Evolutionary conservation across 2,797 vertebrate species (phyloP), one percentile per base, ranked within the genome.

Genomic region (Eleutherodactylus coqui): DNA sequence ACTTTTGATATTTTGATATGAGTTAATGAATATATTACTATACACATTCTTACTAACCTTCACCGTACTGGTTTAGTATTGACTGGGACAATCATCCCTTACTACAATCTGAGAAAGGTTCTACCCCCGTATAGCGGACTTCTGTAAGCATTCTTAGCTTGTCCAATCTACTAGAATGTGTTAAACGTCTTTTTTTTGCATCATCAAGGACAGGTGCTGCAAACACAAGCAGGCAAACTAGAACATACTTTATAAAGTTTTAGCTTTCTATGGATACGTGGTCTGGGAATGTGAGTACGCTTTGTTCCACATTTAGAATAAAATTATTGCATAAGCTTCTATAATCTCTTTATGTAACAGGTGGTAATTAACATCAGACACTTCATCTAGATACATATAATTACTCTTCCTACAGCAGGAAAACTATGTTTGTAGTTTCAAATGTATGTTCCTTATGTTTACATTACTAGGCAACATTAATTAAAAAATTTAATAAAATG

Each of bases 401-500:
- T 85, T 77, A 72, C 60, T 45, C 75, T 87, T 75, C 53, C 43
- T 41, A 41, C 24, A 73, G 55, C 69, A 87, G 45, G 47, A 36
- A 84, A 80, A 73, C 36, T 64, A 73, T n/a, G 43, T 36, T 69
- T 64, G 45, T 45, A 80, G n/a, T 64, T 27, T 45, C 38, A 78
- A 60, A 53, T 79, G 51, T 73, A 69, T 84, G 36, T 36, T 32
- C 19, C 55, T 75, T 58, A 55, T 64, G 67, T 79, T 87, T 80
- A 55, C 24, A 64, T 81, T 64, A 87, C 67, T 64, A 67, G 45
- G 75, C 86, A 84, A 87, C 70, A 55, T 67, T 81, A 75, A 87
- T 80, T 84, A 67, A 84, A 80, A 83, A 87, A 79, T 53, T 41
- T 79, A 17, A 87, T 78, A 79, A 81, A 84, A 80, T 81, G 83